Conservation (phyloP, 2,888 invertebrate genomes). For the Seira sanloemensis region DNA sequence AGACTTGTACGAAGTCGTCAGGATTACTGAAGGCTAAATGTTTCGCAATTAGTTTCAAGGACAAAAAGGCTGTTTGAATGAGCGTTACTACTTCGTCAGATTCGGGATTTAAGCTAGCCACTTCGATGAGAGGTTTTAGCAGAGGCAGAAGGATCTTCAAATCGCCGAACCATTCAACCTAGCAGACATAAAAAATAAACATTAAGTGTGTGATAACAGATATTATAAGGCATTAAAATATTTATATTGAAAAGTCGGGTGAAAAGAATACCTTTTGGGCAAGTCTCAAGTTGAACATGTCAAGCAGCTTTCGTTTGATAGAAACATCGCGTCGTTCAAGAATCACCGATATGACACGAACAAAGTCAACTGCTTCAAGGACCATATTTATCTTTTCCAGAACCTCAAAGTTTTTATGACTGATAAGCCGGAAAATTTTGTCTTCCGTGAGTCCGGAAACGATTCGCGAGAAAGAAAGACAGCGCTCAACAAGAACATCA, state of each 20-base stretch:
- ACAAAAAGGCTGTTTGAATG: conserved; percentile 88
- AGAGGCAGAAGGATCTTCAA: conserved; percentile 76
- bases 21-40: conserved; percentile 83
- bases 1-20: conserved; percentile 82
- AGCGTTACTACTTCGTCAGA: conserved; percentile 82
- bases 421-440: conserved; percentile 68
- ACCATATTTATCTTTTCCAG: conserved; percentile 70
- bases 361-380: conserved; percentile 67
- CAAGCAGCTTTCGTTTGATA: conserved; percentile 71
- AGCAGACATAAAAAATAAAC: conserved; percentile 6
- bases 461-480: conserved; percentile 65
- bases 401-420: conserved; percentile 70
- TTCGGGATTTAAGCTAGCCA: conserved; percentile 74
- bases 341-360: conserved; percentile 60
- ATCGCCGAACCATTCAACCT: conserved; percentile 73
- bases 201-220: neutral
- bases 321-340: conserved; percentile 62
- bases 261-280: conserved; percentile 64
- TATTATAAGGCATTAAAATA: too few species aligned
- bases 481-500: conserved; percentile 67
- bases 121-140: conserved; percentile 80
- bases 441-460: conserved; percentile 64
- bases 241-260: too few species aligned
- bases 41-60: conserved; percentile 88
- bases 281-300: conserved; percentile 71